phyloP scores from a whole-genome alignment of 2,113 vertebrate genomes.

The Ailuropoda melanoleuca region DNA sequence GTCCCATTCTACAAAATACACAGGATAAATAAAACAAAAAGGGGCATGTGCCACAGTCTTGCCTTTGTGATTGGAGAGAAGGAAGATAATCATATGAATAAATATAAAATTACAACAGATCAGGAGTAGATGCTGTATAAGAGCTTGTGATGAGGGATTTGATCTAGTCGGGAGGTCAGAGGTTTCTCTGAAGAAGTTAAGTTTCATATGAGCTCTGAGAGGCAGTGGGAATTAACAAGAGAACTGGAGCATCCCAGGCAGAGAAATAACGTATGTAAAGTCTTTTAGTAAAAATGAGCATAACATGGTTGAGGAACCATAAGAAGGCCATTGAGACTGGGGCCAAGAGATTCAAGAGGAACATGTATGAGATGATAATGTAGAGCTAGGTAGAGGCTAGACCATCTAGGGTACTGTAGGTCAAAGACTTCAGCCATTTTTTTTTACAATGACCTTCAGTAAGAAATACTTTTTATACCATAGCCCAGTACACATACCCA shows the following conservation, averaged over 20 bases:
- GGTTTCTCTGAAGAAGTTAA: not conserved
- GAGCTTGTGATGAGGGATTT: not conserved
- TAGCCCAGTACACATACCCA: not conserved
- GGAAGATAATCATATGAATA: not conserved
- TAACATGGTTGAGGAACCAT: not conserved
- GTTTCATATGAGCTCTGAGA: not conserved
- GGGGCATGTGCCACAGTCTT: not conserved
- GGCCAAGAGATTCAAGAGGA: not conserved
- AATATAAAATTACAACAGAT: not conserved
- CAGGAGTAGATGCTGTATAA: not conserved
- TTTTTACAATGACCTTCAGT: not conserved
- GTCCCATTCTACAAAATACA: not conserved
- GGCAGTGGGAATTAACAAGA: not conserved
- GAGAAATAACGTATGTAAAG: not conserved
- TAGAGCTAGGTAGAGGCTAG: not conserved
- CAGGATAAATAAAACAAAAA: not conserved
- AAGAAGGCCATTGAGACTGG: not conserved
- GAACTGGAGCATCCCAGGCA: not conserved
- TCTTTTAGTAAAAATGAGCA: not conserved
- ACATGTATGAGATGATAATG: not conserved
- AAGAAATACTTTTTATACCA: not conserved
- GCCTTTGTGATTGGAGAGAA: not conserved
- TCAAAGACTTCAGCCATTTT: not conserved
- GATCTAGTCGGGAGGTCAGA: not conserved
- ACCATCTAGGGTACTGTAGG: not conserved